These are phyloP conservation scores for Pedionomus torquatus DNA, from an alignment of 2,113 vertebrate genomes.

Conservation along the genomic window DNA sequence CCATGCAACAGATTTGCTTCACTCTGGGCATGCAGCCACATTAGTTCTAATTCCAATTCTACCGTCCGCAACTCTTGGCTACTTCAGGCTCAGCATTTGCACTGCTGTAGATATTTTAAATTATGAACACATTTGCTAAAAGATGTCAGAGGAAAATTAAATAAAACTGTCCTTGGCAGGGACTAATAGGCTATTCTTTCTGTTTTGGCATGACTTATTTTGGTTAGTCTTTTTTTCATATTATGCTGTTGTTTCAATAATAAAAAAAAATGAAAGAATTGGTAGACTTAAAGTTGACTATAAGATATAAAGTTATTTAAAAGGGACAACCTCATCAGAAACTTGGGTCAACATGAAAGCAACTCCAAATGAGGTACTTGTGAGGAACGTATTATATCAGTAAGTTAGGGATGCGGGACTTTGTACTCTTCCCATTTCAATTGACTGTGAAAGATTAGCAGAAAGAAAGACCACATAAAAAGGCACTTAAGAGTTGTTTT, in stretches of 20 bases:
- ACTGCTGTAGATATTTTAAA: neutral
- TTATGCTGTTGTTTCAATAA: neutral
- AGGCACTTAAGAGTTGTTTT: neutral
- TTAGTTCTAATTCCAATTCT: neutral
- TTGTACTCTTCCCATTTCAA: neutral
- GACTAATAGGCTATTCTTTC: neutral
- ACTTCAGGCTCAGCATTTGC: neutral
- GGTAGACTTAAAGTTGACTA: neutral
- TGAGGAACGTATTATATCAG: neutral
- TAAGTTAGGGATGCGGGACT: neutral
- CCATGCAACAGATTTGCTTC: neutral
- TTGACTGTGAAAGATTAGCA: neutral
- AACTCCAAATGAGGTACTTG: neutral
- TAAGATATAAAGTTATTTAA: neutral
- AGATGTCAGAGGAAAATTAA: conserved; percentile 18
- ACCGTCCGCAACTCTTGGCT: neutral
- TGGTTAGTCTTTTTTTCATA: neutral
- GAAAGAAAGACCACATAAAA: neutral
- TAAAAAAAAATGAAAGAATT: neutral
- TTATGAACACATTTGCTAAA: conserved; percentile 3
- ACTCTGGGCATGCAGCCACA: neutral
- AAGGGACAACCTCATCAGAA: neutral
- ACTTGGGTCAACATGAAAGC: neutral
- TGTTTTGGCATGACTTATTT: neutral
- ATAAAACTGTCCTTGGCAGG: neutral